A percentile compares a stretch with the other conserved stretches of the same genome.
Conservation (phyloP, 2,113 vertebrate species). For the Coryphaenoides rupestris region DNA sequence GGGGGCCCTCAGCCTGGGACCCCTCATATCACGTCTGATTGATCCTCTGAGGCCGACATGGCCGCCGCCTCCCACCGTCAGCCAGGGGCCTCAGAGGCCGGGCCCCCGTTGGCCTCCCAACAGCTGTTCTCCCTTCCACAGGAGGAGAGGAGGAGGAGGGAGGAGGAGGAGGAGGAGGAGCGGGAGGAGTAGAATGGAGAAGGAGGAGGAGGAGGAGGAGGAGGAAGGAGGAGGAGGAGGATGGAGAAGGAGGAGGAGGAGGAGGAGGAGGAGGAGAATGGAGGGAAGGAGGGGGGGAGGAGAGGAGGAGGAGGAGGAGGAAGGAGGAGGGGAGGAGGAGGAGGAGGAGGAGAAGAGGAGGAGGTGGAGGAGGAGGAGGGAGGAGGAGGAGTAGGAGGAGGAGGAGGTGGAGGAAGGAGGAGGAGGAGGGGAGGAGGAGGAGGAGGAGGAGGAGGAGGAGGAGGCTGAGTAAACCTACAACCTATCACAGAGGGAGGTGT, state of each 20-base stretch:
- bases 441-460: not conserved
- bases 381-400: not conserved
- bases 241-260: not conserved
- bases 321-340: not conserved
- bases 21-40: conserved; percentile 57
- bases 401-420: not conserved
- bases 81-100: conserved; percentile 47
- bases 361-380: not conserved
- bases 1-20: conserved; percentile 38
- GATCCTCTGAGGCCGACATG: conserved; percentile 61
- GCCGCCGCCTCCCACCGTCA: conserved; percentile 50
- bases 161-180: no score
- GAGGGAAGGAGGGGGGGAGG: no score
- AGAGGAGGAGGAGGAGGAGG: not conserved
- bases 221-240: conserved; percentile 20
- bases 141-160: conserved; percentile 3
- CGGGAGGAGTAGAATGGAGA: conserved; percentile 15
- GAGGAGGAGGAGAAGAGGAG: not conserved
- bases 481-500: no score
- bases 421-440: not conserved
- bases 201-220: conserved; percentile 2
- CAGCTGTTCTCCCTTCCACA: conserved; percentile 11
- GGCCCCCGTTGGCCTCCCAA: conserved; percentile 38
- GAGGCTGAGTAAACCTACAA: not conserved
- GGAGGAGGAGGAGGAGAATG: not conserved